Evolutionary conservation across 2,888 invertebrate species (phyloP).

Genomic region (Halictus ligatus): DNA sequence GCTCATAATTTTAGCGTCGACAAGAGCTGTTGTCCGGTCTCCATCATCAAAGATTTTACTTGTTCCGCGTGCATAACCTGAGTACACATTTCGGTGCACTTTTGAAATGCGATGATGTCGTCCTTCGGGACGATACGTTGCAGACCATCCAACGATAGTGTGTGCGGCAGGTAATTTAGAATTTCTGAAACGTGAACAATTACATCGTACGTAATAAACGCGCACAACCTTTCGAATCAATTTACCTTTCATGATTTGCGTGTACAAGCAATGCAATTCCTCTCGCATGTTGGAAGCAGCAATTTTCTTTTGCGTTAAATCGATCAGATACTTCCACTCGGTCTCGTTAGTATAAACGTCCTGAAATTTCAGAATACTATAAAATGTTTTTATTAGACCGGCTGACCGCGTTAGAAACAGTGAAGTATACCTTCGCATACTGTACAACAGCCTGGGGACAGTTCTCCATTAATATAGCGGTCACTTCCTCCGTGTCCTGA

Average conservation of each 20-base stretch:
- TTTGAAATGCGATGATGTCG: constrained; percentile 78
- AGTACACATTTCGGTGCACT: constrained; percentile 82
- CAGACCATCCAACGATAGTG: constrained; percentile 80
- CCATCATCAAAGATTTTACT: constrained; percentile 83
- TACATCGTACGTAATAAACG: constrained; percentile 12
- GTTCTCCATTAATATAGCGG: constrained; percentile 86
- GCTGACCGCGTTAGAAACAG: not conserved
- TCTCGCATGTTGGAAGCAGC: constrained; percentile 71
- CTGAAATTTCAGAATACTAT: constrained; percentile 64
- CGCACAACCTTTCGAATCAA: not conserved
- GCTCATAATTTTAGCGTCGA: constrained; percentile 78
- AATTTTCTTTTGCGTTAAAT: constrained; percentile 79
- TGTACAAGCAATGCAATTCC: constrained; percentile 74
- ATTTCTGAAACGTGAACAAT: constrained; percentile 77
- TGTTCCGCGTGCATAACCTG: constrained; percentile 83
- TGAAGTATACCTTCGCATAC: constrained; percentile 87
- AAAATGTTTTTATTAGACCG: constrained; percentile 20
- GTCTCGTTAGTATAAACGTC: constrained; percentile 80
- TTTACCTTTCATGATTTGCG: constrained; percentile 80
- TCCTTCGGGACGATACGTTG: constrained; percentile 82
- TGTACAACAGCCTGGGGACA: constrained; percentile 88
- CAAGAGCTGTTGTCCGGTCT: constrained; percentile 83
- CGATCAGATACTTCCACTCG: constrained; percentile 82
- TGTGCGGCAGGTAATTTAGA: constrained; percentile 80
- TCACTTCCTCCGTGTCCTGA: constrained; percentile 85